Evolutionary conservation across 2,113 vertebrate species (phyloP), one percentile per base, ranked within the genome.

Genomic region (Tursiops truncatus): DNA sequence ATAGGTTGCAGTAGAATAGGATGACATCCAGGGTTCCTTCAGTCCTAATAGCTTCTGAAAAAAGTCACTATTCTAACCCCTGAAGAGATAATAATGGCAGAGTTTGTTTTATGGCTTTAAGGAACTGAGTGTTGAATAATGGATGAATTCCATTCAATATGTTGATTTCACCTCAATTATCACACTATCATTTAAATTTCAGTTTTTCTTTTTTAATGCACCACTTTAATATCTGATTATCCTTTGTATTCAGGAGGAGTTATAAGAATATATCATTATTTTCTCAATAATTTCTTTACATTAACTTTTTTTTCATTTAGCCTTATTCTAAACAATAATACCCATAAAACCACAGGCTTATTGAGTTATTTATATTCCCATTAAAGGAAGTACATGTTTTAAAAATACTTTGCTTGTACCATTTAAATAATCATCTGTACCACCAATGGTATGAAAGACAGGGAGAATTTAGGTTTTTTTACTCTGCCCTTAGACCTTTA

Each of bases 91-190:
- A 80, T 25, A 77, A 21, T 44, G 38, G n/a, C 28, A 93, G 23
- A 85, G 67, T 71, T 88, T 53, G 10, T 94, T 85, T 56, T 89
- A 71, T 68, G 25, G 8, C 56, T 79, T 98, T 77, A 83, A 80
- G 73, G 50, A 82, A 44, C 4, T 23, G 8, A 70, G 6, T 56
- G 23, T 18, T 71, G 38, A 92, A 80, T 36, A 84, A 74, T 87
- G 38, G 53, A 91, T 85, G 79, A 92, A 94, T 85, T 70, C 53
- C 15, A 33, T 25, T 74, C 36, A 76, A 6, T 80, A 50, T 80
- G 33, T 26, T 81, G 28, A 76, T 95, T 88, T 80, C 33, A 89
- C 23, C 10, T 58, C 23, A 23, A 41, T 62, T 31, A 89, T 47
- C 33, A 96, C 21, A 82, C 44, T 68, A 70, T 44, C 53, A 33